Percentiles rank a stretch among this genome's conserved stretches.
Evolutionary conservation across 2,113 vertebrate species (phyloP).

Genomic region (Condylura cristata): DNA sequence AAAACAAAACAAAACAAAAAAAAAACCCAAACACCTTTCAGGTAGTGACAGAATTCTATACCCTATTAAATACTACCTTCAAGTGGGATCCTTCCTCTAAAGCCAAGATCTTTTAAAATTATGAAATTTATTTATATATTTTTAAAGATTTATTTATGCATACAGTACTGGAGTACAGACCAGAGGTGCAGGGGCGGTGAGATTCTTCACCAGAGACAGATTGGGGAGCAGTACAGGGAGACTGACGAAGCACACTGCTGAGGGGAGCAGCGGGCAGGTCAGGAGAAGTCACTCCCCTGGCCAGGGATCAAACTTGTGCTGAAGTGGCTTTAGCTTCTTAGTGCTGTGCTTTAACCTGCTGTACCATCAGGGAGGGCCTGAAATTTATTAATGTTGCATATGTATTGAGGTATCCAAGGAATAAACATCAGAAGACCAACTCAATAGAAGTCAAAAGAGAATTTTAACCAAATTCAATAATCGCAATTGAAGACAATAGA

Average conservation of each 20-base stretch:
- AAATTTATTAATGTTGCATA: neutral
- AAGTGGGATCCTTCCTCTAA: neutral
- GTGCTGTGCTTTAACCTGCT: no score
- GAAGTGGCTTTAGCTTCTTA: no score
- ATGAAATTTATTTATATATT: neutral
- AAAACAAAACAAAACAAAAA: neutral
- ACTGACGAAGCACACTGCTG: no score
- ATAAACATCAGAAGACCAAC: neutral
- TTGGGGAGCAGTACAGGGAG: no score
- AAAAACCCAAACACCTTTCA: neutral
- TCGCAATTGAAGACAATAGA: neutral
- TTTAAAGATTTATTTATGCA: no score
- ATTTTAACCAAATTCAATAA: neutral
- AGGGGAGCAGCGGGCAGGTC: no score
- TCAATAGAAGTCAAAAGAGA: neutral
- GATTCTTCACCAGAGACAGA: no score
- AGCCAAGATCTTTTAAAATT: constrained; percentile 17
- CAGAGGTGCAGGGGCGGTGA: no score
- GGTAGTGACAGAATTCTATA: neutral
- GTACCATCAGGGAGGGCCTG: no score
- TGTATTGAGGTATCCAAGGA: neutral
- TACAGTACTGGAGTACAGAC: no score
- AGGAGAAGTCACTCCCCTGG: no score
- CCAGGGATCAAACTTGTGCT: no score
- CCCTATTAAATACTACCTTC: neutral